A percentile compares a stretch with the other conserved stretches of the same genome.
Evolutionary conservation across 2,797 vertebrate genomes (phyloP).

Genomic region (Halcyon badia): DNA sequence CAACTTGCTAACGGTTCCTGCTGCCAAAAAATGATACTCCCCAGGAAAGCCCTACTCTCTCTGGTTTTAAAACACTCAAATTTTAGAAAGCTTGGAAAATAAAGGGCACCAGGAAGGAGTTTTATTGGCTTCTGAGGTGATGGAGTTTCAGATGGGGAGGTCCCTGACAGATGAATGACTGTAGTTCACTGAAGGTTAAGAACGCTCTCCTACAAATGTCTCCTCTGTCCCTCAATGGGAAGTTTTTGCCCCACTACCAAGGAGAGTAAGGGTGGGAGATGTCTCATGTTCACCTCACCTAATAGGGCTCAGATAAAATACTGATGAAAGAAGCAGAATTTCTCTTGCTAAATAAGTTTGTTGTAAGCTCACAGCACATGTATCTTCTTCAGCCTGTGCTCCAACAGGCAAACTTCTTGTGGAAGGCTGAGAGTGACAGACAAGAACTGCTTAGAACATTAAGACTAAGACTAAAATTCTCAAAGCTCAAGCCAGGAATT

Average conservation of each 20-base stretch:
- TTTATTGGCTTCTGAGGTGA: background rate
- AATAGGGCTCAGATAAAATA: background rate
- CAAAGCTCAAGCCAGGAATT: background rate
- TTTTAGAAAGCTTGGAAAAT: background rate
- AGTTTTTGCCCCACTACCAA: background rate
- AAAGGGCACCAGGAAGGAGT: background rate
- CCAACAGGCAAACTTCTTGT: background rate
- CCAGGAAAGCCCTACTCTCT: constrained; percentile 5
- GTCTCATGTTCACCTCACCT: background rate
- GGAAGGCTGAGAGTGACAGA: background rate
- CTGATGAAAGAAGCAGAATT: background rate
- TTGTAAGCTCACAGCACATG: background rate
- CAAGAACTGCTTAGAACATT: background rate
- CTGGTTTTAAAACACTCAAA: background rate
- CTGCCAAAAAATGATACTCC: background rate
- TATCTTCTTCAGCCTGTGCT: background rate
- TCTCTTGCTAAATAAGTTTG: fast-evolving
- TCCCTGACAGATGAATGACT: background rate
- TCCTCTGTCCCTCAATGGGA: background rate
- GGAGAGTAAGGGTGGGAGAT: background rate
- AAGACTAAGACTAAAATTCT: background rate
- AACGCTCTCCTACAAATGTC: background rate
- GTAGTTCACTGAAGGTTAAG: background rate
- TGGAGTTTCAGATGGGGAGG: background rate
- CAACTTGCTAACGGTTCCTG: background rate